Evolutionary conservation across 2,797 vertebrate genomes (phyloP).

Genomic region (Centroberyx gerrardi): DNA sequence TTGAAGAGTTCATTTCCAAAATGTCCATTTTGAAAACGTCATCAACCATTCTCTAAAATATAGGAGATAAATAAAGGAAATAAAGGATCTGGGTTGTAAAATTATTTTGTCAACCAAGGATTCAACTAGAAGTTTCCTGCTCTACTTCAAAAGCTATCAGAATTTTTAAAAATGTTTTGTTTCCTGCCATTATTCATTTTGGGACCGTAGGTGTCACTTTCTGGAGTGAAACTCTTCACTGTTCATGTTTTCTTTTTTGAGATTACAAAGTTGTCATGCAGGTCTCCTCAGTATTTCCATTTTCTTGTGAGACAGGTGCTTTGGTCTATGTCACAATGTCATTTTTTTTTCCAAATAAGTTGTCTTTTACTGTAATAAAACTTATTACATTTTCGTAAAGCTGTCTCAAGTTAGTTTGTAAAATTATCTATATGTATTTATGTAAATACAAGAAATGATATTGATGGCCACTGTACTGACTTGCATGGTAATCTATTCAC

Average conservation of each 20-base stretch:
- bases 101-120: neutral
- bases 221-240: no score
- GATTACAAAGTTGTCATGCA: no score
- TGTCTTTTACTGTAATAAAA: constrained; percentile 40
- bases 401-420: neutral
- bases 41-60: no score
- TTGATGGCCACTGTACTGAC: no score
- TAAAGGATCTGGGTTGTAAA: neutral
- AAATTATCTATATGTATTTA: neutral
- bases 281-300: no score
- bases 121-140: neutral
- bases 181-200: no score
- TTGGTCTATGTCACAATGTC: no score
- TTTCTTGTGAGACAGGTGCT: no score
- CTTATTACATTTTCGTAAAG: constrained; percentile 37
- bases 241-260: no score
- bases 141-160: neutral
- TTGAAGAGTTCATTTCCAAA: neutral
- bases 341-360: neutral
- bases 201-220: no score
- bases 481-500: neutral
- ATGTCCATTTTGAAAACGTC: no score
- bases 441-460: neutral
- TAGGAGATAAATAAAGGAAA: no score
- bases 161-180: neutral